These are phyloP conservation scores for Gymnodraco acuticeps DNA, from an alignment of 2,797 vertebrate species.

Conservation along the genomic window DNA sequence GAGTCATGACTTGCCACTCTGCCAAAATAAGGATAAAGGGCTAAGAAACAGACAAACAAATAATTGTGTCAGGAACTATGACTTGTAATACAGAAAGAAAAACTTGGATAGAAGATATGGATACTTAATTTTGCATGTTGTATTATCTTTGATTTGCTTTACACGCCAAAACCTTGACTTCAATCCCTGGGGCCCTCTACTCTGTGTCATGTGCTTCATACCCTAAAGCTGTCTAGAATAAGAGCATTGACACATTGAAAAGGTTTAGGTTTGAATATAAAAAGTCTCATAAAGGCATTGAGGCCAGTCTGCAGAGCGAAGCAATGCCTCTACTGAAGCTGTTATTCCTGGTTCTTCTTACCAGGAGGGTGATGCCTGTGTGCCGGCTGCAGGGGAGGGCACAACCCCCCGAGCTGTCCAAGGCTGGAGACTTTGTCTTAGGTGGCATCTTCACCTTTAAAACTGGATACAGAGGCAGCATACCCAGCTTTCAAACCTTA, in stretches of 20 bases:
- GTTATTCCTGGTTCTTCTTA: constrained; percentile 54
- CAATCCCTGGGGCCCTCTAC: background rate
- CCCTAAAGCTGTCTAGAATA: background rate
- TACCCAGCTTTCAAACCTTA: constrained; percentile 60
- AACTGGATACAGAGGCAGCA: constrained; percentile 58
- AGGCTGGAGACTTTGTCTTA: constrained; percentile 73
- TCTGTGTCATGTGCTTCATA: background rate
- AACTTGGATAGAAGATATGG: background rate
- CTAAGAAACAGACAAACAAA: background rate
- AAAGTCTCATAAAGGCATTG: background rate
- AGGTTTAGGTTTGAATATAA: constrained; percentile 9
- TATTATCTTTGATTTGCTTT: background rate
- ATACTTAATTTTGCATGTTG: background rate
- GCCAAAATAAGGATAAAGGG: background rate
- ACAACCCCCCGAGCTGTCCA: constrained; percentile 67
- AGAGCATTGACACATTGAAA: background rate
- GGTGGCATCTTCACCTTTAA: constrained; percentile 81
- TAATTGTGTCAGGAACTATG: background rate
- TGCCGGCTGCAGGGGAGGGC: constrained; percentile 56
- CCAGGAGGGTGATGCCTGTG: constrained; percentile 43
- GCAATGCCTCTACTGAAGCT: constrained; percentile 62
- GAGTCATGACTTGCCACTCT: background rate
- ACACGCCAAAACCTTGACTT: background rate
- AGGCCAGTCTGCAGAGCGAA: constrained; percentile 12
- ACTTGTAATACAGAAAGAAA: background rate